Evolutionary conservation across 2,113 vertebrate genomes (phyloP), one percentile per base, ranked within the genome.

Genomic region (Neoarius graeffei): DNA sequence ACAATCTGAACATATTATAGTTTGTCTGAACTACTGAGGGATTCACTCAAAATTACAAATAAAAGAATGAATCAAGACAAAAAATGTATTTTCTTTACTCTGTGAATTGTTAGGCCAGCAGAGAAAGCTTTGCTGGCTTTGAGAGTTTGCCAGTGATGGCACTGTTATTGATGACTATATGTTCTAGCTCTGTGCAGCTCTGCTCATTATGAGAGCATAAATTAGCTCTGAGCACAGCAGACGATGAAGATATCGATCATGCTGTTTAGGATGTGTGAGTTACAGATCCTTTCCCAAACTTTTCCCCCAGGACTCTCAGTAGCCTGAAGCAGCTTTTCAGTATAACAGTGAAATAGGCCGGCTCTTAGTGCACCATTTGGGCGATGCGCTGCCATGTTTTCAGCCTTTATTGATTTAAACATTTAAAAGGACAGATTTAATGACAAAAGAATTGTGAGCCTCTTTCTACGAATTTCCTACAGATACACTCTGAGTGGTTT

Each of bases 161-260:
- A 85, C 79, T 48, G 35, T 88, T 91, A 91, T 89, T 90, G 89
- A 92, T 86, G 83, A 88, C 48, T 84, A 48, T 79, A 85, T 64
- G 50, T 62, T 76, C 67, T 77, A 57, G 27, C 57, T 88, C 83
- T 83, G 59, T 91, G 84, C 79, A 62, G 79, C 83, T 84, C 50
- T 83, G 73, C 84, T 91, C 83, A 73, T 89, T 91, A 88, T 77
- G 69, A 74, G 80, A 79, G 87, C 83, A 89, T 89, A 90, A 89
- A 90, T 83, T 77, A 90, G 64, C 89, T 80, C 80, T 62, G 85
- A 60, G 84, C 84, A 87, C 86, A 90, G 89, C 71, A 80, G 83
- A 88, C 87, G 60, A 88, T 89, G 69, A 91, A 84, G 85, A 80
- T 88, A 91, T 92, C 60, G 90, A 91, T 87, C 77, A 74, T 67